Evolutionary conservation across 2,888 invertebrate species (phyloP).

Genomic region (Cheilosia soror): DNA sequence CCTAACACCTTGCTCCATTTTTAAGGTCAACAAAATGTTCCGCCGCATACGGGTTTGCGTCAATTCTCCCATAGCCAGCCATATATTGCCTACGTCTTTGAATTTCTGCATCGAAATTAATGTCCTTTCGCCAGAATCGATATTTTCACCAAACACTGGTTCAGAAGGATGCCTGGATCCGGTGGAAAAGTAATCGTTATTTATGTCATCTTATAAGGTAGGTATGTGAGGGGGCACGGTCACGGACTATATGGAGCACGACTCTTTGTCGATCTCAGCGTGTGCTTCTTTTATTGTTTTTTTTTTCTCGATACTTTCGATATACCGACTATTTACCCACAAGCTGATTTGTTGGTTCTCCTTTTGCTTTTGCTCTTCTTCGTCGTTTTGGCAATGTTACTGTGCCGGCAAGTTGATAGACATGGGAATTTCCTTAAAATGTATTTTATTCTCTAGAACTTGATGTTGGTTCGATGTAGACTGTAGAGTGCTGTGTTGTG

Average conservation of each 20-base stretch:
- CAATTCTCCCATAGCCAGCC: not conserved
- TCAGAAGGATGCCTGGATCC: constrained; percentile 16
- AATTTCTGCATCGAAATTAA: constrained; percentile 30
- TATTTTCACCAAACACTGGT: constrained; percentile 27
- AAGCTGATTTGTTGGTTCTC: constrained; percentile 48
- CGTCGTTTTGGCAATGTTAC: constrained; percentile 21
- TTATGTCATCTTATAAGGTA: constrained; percentile 52
- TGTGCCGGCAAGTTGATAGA: constrained; percentile 69
- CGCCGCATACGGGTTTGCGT: constrained; percentile 1
- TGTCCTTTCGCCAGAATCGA: constrained; percentile 51
- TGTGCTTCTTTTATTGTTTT: not conserved
- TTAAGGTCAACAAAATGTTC: not conserved
- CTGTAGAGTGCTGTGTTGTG: constrained; percentile 8
- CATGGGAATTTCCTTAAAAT: constrained; percentile 67
- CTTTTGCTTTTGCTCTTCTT: not conserved
- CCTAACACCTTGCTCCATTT: not conserved
- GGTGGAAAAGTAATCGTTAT: constrained; percentile 58
- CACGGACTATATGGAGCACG: not conserved
- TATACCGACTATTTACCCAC: constrained; percentile 47
- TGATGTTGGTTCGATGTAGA: not conserved
- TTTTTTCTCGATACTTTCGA: not conserved
- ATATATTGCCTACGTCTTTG: not conserved
- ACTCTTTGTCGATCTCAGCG: not conserved
- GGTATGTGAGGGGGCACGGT: constrained; percentile 24
- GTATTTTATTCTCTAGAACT: constrained; percentile 43